These are phyloP conservation scores for Gymnopithys bicolor DNA, from an alignment of 2,797 vertebrate genomes.

Conservation along the genomic window DNA sequence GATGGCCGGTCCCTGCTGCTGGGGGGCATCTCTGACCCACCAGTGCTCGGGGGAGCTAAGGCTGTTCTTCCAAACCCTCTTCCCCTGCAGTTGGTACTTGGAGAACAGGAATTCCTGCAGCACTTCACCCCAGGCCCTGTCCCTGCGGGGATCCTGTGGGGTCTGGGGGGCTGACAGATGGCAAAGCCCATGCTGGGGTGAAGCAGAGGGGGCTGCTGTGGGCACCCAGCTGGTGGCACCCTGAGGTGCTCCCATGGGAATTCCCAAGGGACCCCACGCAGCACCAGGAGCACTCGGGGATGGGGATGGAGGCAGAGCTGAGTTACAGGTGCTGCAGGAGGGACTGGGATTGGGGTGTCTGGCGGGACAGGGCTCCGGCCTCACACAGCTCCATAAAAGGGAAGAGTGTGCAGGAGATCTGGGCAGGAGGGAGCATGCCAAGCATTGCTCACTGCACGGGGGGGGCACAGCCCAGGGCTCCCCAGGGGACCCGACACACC, in stretches of 20 bases:
- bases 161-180: fast-evolving
- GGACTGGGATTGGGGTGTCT: neutral
- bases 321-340: neutral
- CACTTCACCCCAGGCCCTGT: fast-evolving
- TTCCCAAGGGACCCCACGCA: fast-evolving
- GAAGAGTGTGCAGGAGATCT: neutral
- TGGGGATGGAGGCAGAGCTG: neutral
- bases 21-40: neutral
- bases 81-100: fast-evolving
- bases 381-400: neutral
- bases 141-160: fast-evolving
- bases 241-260: fast-evolving
- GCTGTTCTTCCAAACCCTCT: neutral
- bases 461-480: neutral
- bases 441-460: neutral
- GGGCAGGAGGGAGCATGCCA: neutral
- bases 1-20: neutral
- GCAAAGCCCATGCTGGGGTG: fast-evolving
- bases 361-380: neutral
- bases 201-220: neutral
- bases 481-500: neutral
- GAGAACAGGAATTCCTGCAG: neutral
- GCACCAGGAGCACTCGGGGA: fast-evolving
- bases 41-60: fast-evolving
- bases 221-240: neutral